phyloP scores from a whole-genome alignment of 2,113 vertebrate genomes.

The Ptyas mucosa region DNA sequence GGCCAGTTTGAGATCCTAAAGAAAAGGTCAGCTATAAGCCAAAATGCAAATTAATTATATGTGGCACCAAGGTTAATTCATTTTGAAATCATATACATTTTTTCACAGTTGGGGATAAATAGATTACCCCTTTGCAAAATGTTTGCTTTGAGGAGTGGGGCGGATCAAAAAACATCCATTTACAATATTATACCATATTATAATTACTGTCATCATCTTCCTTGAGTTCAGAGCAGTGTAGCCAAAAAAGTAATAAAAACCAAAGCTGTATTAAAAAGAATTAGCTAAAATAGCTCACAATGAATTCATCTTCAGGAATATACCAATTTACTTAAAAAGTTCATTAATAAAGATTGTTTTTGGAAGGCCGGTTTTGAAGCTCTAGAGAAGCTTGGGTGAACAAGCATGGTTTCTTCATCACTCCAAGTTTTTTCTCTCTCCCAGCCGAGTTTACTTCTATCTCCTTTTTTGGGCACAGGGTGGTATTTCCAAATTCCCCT shows the following conservation, averaged over 20 bases:
- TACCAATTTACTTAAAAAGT: neutral
- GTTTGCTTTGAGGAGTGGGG: neutral
- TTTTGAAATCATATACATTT: neutral
- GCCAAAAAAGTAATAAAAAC: neutral
- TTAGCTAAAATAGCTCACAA: neutral
- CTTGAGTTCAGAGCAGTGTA: neutral
- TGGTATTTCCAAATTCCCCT: neutral
- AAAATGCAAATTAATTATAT: neutral
- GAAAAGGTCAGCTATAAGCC: neutral
- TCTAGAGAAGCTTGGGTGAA: neutral
- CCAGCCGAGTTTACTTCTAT: neutral
- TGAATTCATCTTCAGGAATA: neutral
- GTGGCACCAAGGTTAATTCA: neutral
- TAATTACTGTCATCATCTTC: neutral
- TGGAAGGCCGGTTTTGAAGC: neutral
- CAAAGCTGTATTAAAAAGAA: neutral
- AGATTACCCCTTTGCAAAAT: neutral
- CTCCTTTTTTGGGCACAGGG: neutral
- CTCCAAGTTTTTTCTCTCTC: neutral
- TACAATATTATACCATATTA: neutral
- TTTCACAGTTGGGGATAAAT: neutral
- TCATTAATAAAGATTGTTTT: neutral
- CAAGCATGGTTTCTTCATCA: neutral
- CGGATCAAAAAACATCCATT: neutral
- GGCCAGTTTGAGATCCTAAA: neutral